Percentiles rank a stretch among this genome's conserved stretches.
Evolutionary conservation across 92 coral and sea anemone genomes (phyloP).

Genomic region (Actinernus sp.): DNA sequence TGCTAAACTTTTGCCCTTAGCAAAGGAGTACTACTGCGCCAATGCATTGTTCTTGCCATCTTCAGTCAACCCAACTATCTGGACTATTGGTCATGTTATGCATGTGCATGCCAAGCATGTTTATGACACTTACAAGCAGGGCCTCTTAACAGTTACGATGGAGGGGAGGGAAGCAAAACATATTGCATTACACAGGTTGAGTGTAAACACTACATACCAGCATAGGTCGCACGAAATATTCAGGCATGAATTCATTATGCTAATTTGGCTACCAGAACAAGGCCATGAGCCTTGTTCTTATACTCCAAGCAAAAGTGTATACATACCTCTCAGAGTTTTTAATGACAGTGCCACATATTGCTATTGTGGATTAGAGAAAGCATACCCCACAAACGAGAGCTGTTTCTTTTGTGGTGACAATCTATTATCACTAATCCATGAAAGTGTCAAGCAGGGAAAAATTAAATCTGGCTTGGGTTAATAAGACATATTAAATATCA

Average conservation of each 20-base stretch:
- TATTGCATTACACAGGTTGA: slow-evolving; percentile 51
- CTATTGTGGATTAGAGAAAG: slow-evolving; percentile 73
- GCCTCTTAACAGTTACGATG: slow-evolving; percentile 59
- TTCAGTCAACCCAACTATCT: slow-evolving; percentile 49
- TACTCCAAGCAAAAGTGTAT: slow-evolving; percentile 49
- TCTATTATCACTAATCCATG: slow-evolving; percentile 22
- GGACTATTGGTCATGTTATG: slow-evolving; percentile 60
- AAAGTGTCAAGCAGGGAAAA: slow-evolving; percentile 44
- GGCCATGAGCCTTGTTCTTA: slow-evolving; percentile 47
- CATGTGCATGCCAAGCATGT: slow-evolving; percentile 58
- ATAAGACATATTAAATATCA: too few relatives aligned
- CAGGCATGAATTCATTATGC: slow-evolving; percentile 60
- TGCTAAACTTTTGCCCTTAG: slow-evolving; percentile 25
- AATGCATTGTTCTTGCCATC: slow-evolving; percentile 37
- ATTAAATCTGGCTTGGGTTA: slow-evolving; percentile 8
- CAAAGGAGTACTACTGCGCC: slow-evolving; percentile 50
- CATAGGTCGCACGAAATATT: slow-evolving; percentile 64
- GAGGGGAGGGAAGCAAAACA: slow-evolving; percentile 71
- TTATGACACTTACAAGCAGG: slow-evolving; percentile 43
- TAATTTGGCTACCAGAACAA: slow-evolving; percentile 70
- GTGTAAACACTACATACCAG: slow-evolving; percentile 52
- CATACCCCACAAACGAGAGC: slow-evolving; percentile 26
- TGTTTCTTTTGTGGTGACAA: slow-evolving; percentile 58
- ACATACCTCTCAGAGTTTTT: slow-evolving; percentile 43
- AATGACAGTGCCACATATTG: slow-evolving; percentile 30